Evolutionary conservation across 2,888 invertebrate species (phyloP), one percentile per base, ranked within the genome.

Genomic region (Lapara coniferarum): DNA sequence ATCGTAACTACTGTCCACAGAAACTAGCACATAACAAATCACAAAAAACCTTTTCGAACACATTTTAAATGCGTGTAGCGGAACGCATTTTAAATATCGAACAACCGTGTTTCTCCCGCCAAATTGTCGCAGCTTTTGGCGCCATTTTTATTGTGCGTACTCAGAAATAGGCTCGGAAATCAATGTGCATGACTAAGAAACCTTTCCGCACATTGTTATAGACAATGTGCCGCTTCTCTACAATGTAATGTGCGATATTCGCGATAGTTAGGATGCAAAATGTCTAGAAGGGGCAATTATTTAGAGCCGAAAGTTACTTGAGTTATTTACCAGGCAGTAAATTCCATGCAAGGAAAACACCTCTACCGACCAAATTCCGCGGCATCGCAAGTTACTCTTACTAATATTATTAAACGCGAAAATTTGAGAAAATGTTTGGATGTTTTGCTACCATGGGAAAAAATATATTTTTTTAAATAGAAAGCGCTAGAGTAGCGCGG

Each of bases 181-280:
- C 78, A 82, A 78, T 75, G 75, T 75, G 77, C 80, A 75, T 81
- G 81, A 81, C 81, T 77, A 75, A 70, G 71, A 75, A 75, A 75
- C 70, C 81, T 83, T 91, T 91, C 91, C 91, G 89, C 75, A 82
- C 81, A 89, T 91, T 91, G 91, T 91, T 84, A 66, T 74, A 72
- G 73, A 78, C 74, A 77, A 77, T 82, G 79, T 81, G 76, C 74
- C 72, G 68, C 76, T 74, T 71, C 70, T 76, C 74, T 63, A 37
- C 14, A 37, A 12, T 49, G 49, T 19, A 16, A 1, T 12, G 19
- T 46, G 49, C 19, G 63, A 46, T 46, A 53, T 46, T 53, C 44
- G 59, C 49, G 53, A 58, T 53, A 53, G 19, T 63, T 44, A 63
- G n/a, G 16, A 7, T 67, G 53, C 14, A 19, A 25, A 69, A 58